Base-by-base conservation (phyloP, 2,113 vertebrate species). In the Hyaena hyaena region DNA sequence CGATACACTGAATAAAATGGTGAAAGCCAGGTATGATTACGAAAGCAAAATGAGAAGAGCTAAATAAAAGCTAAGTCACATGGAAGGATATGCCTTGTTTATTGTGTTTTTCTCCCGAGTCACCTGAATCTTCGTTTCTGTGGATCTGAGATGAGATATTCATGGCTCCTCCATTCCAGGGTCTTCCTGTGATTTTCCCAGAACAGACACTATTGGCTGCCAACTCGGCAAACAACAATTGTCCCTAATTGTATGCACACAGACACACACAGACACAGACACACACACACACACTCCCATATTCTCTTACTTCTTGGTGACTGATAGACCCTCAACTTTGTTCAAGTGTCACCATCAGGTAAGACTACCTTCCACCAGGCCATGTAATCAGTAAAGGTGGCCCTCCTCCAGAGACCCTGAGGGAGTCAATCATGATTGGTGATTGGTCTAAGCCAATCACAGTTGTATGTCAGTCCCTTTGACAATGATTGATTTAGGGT, bases 241-340 rank as follows among this genome's bases (percentile, higher is more conserved):
- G 58, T 23, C 33, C 50, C 74, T 55, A 90, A 65, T 35, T 10
- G 21, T 24, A 11, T 35, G 50, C 23, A 55, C 2, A 84, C 19
- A 92, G 7, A 81, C 55, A 73, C 77, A 58, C 65, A 55, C 76
- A 81, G 10, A 50, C 10, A 50, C 50, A 50, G 11, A 50, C 50
- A 79, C 55, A 58, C 55, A 21, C 19, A 58, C 90, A 55, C 61
- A n/a, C 19, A 79, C 6, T 31, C 58, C 63, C 43, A 63, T 12
- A 48, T 10, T 58, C 45, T 33, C 33, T 71, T 50, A 35, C 23
- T 61, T 80, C 50, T 74, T 65, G 10, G 79, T 95, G 50, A 16
- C n/a, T 81, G 33, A 66, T 33, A 97, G 48, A 93, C 66, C 15
- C 31, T 86, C 26, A 39, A 11, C 71, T 83, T 96, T 93, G 33